Conservation (phyloP, 1,140 invertebrate genomes). For the Subanguina moxae region DNA sequence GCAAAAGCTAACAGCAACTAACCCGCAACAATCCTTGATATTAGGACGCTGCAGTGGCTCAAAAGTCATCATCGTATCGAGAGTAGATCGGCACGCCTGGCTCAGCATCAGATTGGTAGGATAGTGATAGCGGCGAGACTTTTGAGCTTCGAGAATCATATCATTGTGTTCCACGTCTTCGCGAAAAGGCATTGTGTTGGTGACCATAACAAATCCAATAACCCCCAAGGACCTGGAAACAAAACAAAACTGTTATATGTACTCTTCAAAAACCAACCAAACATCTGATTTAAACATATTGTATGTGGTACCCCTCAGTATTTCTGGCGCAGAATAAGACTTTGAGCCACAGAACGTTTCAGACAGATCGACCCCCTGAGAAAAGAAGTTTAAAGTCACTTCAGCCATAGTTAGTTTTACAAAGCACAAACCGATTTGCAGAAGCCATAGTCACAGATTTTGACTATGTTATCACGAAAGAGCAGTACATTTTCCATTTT, state of each 20-base stretch:
- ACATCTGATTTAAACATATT: constrained; percentile 44
- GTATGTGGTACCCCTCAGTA: constrained; percentile 60
- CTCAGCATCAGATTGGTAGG: constrained; percentile 24
- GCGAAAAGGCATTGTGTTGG: constrained; percentile 40
- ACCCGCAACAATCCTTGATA: background rate
- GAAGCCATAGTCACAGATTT: constrained; percentile 69
- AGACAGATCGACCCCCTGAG: constrained; percentile 21
- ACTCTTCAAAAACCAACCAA: constrained; percentile 10
- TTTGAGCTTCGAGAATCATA: constrained; percentile 33
- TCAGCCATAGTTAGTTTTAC: background rate
- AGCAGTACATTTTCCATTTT: constrained; percentile 70
- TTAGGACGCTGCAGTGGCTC: constrained; percentile 19
- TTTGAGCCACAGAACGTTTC: constrained; percentile 65
- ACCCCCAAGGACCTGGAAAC: constrained; percentile 38
- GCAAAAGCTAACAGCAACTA: too few species aligned
- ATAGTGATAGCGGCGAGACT: constrained; percentile 39
- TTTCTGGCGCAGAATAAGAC: constrained; percentile 70
- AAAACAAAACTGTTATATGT: constrained; percentile 12
- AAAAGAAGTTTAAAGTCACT: background rate
- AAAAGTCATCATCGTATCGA: constrained; percentile 33
- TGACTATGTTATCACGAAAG: constrained; percentile 57
- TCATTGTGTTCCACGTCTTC: constrained; percentile 27
- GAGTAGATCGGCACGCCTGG: constrained; percentile 7
- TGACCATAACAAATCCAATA: constrained; percentile 33
- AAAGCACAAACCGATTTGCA: constrained; percentile 59